Evolutionary conservation across 2,797 vertebrate species (phyloP), one percentile per base, ranked within the genome.

Genomic region (Mallotus villosus): DNA sequence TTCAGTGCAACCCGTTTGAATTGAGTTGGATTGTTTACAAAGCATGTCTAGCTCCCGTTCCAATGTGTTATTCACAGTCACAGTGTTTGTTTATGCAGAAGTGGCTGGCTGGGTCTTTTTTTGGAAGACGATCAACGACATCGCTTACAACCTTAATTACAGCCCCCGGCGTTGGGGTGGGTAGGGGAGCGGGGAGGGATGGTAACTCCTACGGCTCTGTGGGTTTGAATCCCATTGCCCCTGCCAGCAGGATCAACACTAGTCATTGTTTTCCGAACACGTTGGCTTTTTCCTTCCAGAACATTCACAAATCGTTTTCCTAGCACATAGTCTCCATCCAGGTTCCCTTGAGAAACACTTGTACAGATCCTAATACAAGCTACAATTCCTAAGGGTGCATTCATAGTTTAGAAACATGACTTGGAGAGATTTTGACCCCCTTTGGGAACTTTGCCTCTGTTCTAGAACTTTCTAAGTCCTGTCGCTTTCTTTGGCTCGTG

Each of bases 261-360:
- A 82, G 57, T 77, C 87, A 89, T 90, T 91, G 91, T 92, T 89
- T 81, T 61, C 75, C 7, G 61, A 81, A 76, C 11, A 12, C 41
- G 34, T 46, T 55, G 68, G 76, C 73, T 67, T 64, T 68, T 78
- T 76, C 41, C 9, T 46, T 72, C 63, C 71, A 58, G 63, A 21
- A 60, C 34, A 29, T 76, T 73, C 61, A 77, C 74, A 46, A 46
- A 17, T 19, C 9, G 51, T 55, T 73, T 73, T 61, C 68, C 29
- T 41, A 55, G 19, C 32, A 61, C 55, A 46, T 19, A 70, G 29
- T 67, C 68, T 71, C 63, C 68, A 46, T 46, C 41, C 41, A 46
- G 63, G 49, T 63, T 71, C 72, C 63, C 70, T 63, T 68, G 57
- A 63, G 22, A 66, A 74, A 51, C 63, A 25, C 32, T 34, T 34